Conservation (phyloP, 2,888 invertebrate species). For the Euproctis similis region DNA sequence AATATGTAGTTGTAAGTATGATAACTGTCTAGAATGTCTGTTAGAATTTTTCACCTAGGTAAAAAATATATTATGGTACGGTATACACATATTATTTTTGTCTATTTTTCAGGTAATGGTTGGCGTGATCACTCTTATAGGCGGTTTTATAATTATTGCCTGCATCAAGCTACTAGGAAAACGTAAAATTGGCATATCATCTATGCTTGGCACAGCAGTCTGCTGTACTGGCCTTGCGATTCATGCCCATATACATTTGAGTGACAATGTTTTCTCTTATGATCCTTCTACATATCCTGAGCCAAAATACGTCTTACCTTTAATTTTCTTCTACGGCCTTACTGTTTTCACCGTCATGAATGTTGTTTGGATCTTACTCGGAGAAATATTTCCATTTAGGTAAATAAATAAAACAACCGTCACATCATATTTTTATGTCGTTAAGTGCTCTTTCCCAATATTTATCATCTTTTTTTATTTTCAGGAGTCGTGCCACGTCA, state of each 20-base stretch:
- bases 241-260: slow-evolving; percentile 51
- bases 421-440: no score
- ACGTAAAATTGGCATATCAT: slow-evolving; percentile 59
- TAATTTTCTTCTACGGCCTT: slow-evolving; percentile 53
- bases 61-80: no score
- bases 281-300: slow-evolving; percentile 50
- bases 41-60: no score
- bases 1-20: slow-evolving; percentile 56
- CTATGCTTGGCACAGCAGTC: slow-evolving; percentile 55
- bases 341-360: slow-evolving; percentile 55
- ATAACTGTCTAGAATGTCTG: no score
- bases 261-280: slow-evolving; percentile 58
- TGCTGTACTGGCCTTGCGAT: slow-evolving; percentile 55
- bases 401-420: no score
- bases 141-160: slow-evolving; percentile 53
- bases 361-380: slow-evolving; percentile 74
- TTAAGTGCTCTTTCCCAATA: not conserved
- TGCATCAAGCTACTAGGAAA: slow-evolving; percentile 64
- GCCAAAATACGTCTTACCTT: slow-evolving; percentile 51
- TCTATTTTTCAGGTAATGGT: slow-evolving; percentile 55
- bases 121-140: slow-evolving; percentile 59
- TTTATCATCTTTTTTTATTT: slow-evolving; percentile 8
- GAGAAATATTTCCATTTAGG: slow-evolving; percentile 77
- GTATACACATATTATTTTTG: no score
- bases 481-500: slow-evolving; percentile 69